A percentile compares a stretch with the other conserved stretches of the same genome.
Conservation (phyloP, 2,797 vertebrate genomes). For the Spinus olivaceus region DNA sequence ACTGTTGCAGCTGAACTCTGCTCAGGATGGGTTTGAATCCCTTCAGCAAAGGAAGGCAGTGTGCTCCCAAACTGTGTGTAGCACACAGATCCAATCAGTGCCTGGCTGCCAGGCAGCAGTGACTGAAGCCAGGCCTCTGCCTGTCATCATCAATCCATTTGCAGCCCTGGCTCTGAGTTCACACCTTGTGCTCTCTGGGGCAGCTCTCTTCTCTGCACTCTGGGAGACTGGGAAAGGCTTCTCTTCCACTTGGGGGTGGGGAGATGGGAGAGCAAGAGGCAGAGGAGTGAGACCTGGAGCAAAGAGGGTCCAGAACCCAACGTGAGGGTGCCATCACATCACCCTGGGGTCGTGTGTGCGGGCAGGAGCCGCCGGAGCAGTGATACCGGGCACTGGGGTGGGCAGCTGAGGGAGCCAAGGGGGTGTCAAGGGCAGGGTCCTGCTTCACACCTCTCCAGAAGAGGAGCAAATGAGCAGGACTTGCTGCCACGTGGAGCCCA, state of each 20-base stretch:
- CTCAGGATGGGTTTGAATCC: neutral
- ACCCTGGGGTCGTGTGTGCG: accelerated
- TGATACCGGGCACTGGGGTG: accelerated
- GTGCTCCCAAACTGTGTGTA: neutral
- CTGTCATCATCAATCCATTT: constrained; percentile 22
- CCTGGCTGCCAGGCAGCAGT: neutral
- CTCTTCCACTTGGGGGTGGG: accelerated
- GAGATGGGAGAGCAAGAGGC: neutral
- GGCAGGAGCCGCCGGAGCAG: neutral
- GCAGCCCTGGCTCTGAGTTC: neutral
- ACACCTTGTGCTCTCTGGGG: neutral
- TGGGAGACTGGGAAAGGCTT: neutral
- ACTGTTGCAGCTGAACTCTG: neutral
- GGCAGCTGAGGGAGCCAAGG: neutral
- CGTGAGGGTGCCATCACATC: too few relatives aligned
- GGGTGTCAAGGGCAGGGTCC: neutral
- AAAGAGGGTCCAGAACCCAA: neutral
- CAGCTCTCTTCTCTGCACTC: neutral
- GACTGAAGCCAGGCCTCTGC: constrained; percentile 26
- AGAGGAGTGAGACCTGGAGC: neutral
- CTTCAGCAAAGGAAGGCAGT: neutral
- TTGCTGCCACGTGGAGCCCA: neutral
- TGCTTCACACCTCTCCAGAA: neutral
- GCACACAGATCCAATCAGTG: neutral
- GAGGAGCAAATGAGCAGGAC: neutral